These are phyloP conservation scores for Harmothoe impar DNA, from an alignment of 2,888 invertebrate species.

Conservation along the genomic window DNA sequence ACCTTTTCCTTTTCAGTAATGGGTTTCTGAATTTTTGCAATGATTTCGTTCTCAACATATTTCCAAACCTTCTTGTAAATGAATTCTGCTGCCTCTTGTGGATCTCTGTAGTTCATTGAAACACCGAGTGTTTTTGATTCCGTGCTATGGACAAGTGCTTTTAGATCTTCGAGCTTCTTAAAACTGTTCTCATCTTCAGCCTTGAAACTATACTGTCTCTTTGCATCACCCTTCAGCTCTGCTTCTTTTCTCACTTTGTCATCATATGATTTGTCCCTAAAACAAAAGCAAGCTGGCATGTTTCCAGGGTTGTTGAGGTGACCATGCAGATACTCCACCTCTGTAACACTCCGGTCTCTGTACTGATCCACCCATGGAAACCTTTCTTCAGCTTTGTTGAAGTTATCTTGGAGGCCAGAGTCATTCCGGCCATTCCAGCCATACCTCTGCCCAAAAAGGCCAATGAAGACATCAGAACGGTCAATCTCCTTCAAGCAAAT, in stretches of 20 bases:
- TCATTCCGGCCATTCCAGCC: constrained; percentile 81
- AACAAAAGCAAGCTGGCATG: constrained; percentile 78
- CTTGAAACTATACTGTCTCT: background rate
- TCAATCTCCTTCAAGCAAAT: constrained; percentile 81
- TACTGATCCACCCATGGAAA: constrained; percentile 78
- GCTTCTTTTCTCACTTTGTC: background rate
- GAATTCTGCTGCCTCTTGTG: constrained; percentile 20
- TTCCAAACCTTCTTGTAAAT: constrained; percentile 5
- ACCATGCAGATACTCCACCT: constrained; percentile 81
- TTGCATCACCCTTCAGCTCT: background rate
- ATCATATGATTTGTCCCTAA: constrained; percentile 77
- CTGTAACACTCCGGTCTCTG: constrained; percentile 80
- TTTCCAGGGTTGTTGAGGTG: constrained; percentile 79
- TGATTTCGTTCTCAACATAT: background rate
- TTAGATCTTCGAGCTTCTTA: background rate
- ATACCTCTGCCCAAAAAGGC: constrained; percentile 82
- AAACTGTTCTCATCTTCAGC: constrained; percentile 7
- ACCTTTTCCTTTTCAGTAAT: background rate
- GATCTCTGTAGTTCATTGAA: constrained; percentile 1
- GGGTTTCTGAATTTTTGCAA: background rate
- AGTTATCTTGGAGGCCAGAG: constrained; percentile 76
- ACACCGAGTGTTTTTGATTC: constrained; percentile 23
- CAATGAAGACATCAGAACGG: constrained; percentile 80
- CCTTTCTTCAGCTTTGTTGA: constrained; percentile 77
- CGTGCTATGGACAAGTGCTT: background rate